Conservation (phyloP, 2,888 invertebrate genomes). For the Diaphora mendica region DNA sequence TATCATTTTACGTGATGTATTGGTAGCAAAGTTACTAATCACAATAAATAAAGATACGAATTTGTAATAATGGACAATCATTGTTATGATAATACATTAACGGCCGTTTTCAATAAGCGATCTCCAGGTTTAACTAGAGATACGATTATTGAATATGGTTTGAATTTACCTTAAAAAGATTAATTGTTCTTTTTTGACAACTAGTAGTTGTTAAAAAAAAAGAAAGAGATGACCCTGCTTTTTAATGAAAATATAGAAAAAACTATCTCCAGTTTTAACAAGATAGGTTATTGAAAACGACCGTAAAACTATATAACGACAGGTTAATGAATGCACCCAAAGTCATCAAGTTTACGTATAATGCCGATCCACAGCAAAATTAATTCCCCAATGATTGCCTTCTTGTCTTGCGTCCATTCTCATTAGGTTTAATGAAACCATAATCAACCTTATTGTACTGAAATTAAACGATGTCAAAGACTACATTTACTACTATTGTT, state of each 20-base stretch:
- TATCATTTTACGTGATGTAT: conserved; percentile 25
- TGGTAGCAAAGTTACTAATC: conserved; percentile 18
- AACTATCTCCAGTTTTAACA: no score
- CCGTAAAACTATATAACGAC: background rate
- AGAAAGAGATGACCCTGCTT: no score
- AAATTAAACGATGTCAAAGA: background rate
- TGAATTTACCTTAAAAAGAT: no score
- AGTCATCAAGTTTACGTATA: background rate
- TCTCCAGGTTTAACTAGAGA: no score
- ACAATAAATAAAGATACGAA: conserved; percentile 16
- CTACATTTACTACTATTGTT: conserved; percentile 15
- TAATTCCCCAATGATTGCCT: background rate
- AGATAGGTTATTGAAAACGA: no score
- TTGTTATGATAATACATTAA: conserved; percentile 3
- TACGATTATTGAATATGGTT: no score
- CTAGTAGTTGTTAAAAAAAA: no score
- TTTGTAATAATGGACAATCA: conserved; percentile 5
- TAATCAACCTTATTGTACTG: background rate
- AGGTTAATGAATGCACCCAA: background rate
- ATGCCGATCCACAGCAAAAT: background rate
- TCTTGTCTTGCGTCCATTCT: background rate
- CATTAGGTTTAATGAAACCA: background rate
- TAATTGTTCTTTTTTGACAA: no score
- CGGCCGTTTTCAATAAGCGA: no score
- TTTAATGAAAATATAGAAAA: no score